Evolutionary conservation across 2,888 invertebrate genomes (phyloP), one percentile per base, ranked within the genome.

Genomic region (Callinectes sapidus): DNA sequence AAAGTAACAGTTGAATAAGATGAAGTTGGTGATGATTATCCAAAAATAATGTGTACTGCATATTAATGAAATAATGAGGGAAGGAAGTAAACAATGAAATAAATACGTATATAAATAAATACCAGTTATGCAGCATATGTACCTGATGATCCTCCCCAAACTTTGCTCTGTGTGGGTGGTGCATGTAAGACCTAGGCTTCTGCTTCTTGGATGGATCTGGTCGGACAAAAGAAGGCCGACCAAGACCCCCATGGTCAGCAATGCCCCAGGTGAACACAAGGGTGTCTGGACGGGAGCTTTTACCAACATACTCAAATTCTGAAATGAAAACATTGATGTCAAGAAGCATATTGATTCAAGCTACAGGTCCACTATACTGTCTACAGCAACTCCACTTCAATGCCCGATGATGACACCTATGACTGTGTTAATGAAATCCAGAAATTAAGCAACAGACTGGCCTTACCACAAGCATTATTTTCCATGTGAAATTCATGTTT

Each of bases 161-260:
- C 32, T 86, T 89, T 13, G 91, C 89, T 48, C 94, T 81, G 81
- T 94, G 94, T 35, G 94, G 94, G 35, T 89, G 81, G 16, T 77
- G 86, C 32, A 86, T 48, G 61, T 39, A 93, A 2, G 28, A 48
- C n/a, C 92, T 32, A n/a, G 23, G 77, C 0, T 87, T 39, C 42
- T 92, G 92, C 1, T 35, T 86, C 32, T 89, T 93, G 32, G 89
- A 77, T 10, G 18, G 10, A 14, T 88, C 85, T 39, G 94, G 94
- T 1, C 90, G 90, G 23, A 94, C n/a, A 86, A 93, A 94, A 13
- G 94, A 92, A 2, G 93, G 87, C 10, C 93, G 90, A 8, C 94
- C 94, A 39, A 94, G 88, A 3, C 93, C 94, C 32, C 94, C 94
- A 88, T 94, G 94, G 42, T 91, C 90, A 18, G 94, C 93, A 61